phyloP scores from a whole-genome alignment of 2,113 vertebrate genomes.

The Larimichthys polyactis region DNA sequence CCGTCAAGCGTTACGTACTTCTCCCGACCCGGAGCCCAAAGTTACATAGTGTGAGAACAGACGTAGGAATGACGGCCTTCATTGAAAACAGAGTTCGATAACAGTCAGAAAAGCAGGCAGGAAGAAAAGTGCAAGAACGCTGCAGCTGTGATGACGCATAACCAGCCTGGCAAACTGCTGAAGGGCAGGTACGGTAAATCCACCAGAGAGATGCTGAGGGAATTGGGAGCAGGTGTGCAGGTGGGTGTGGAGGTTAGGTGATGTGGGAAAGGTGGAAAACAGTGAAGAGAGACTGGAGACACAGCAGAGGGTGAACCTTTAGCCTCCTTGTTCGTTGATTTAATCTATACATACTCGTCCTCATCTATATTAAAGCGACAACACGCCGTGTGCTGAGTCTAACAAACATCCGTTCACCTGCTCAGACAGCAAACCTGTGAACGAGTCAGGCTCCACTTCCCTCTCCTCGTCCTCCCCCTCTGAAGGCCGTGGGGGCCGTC shows the following conservation, averaged over 20 bases:
- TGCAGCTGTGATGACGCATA: background rate
- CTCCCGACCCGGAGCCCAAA: too few species aligned
- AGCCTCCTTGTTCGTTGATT: background rate
- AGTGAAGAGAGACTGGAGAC: too few species aligned
- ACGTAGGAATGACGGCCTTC: too few species aligned
- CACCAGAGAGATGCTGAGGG: background rate
- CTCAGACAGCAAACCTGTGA: slow-evolving; percentile 20
- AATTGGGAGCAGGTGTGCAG: slow-evolving; percentile 1
- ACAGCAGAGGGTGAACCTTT: background rate
- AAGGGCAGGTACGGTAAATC: background rate
- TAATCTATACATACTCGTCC: background rate
- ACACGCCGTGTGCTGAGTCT: too few species aligned
- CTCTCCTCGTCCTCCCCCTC: background rate
- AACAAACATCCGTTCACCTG: slow-evolving; percentile 39
- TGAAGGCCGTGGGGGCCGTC: slow-evolving; percentile 22
- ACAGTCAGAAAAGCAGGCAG: background rate
- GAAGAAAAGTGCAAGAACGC: background rate
- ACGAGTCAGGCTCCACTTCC: slow-evolving; percentile 15
- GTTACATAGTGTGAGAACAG: background rate
- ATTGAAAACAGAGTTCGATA: too few species aligned
- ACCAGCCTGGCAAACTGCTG: background rate
- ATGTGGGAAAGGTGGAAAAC: background rate
- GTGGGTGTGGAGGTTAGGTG: background rate
- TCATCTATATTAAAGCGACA: background rate
- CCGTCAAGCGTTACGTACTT: too few species aligned